Evolutionary conservation across 2,888 invertebrate genomes (phyloP).

Genomic region (Zhuqinia jingwanae): DNA sequence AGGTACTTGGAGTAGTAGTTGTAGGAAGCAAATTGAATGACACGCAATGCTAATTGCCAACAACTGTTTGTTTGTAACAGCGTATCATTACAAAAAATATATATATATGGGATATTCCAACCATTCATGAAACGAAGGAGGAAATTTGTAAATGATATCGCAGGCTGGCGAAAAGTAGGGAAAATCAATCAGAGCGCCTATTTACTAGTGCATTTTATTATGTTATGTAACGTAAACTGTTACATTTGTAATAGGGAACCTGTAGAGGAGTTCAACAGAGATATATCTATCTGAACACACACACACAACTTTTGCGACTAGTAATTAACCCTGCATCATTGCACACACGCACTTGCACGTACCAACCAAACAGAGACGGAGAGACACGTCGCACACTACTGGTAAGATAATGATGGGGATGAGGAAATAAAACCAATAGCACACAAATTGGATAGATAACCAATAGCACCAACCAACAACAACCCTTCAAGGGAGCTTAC

Average conservation of each 20-base stretch:
- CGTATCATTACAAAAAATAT: too few relatives aligned
- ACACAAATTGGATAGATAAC: background rate
- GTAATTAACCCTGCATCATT: slow-evolving; percentile 16
- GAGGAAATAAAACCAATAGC: slow-evolving; percentile 27
- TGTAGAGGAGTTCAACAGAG: background rate
- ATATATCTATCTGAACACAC: background rate
- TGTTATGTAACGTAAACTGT: background rate
- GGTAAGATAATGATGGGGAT: background rate
- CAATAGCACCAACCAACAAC: background rate
- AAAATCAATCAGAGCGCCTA: background rate
- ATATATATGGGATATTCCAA: background rate
- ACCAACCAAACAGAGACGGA: background rate
- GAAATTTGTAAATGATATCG: background rate
- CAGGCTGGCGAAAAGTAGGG: background rate
- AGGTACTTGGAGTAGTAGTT: background rate
- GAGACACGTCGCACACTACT: too few relatives aligned
- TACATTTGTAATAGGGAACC: background rate
- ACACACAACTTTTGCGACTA: background rate
- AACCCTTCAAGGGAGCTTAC: too few relatives aligned
- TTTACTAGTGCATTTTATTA: too few relatives aligned
- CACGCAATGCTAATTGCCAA: background rate
- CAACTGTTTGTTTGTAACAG: background rate
- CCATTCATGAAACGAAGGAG: background rate
- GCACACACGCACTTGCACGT: slow-evolving; percentile 5
- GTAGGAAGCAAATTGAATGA: slow-evolving; percentile 10